Base-by-base conservation (phyloP, 2,888 invertebrate species). In the Pediacus dermestoides region DNA sequence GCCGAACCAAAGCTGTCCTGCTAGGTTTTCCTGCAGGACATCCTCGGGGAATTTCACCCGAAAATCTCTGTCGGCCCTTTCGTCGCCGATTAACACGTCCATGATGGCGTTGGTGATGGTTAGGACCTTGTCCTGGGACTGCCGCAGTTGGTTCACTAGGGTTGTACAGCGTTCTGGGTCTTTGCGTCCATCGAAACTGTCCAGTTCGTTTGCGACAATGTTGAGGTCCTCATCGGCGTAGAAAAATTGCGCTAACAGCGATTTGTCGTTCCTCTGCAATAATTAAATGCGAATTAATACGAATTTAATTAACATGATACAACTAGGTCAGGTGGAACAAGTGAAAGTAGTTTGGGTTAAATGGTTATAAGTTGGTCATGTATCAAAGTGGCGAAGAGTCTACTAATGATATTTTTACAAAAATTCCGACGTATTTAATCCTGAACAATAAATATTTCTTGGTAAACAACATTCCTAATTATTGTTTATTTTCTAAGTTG, bases 1-100 rank as follows among this genome's bases (percentile, higher is more conserved):
- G 10, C 97, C 97, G 71, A 99, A 99, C 99, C 99, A 99, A 27
- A 99, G 77, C 71, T 99, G 97, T 0, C 97, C 97, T 22, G 96
- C 94, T 44, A 99, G 75, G 72, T 94, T 96, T 67, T 99, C 97
- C 69, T 96, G 96, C 52, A 97, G 78, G 7, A 99, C 94, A 67
- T 99, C 97, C 67, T 99, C 99, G 0, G 97, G 97, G 64, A 97
- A 99, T 74, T 99, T 99, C 39, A 93, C 94, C 30, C 97, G 79
- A 72, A 96, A 99, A 58, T 96, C 95, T 27, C 97, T 77, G 50
- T 88, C 85, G 37, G 93, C 92, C 37, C 94, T 76, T 66, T 91
- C 88, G 47, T 85, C 85, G 1, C 81, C 81, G 39, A 95, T 82
- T 35, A 92, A 75, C 58, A 92, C 91, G 66, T 94, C 93, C 92